Conservation (phyloP, 2,888 invertebrate genomes). For the Tuberolachnus salignus region DNA sequence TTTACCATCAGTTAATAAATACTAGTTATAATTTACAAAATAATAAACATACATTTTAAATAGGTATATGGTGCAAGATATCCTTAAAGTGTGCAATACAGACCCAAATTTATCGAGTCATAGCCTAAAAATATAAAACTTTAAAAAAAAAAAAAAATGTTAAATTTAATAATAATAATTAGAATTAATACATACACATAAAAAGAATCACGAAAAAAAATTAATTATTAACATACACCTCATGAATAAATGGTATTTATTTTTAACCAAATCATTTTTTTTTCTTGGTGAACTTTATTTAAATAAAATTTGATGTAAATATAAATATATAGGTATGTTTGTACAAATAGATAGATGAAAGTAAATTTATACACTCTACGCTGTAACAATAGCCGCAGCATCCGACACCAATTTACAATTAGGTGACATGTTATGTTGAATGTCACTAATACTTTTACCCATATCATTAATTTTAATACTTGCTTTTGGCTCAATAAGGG, state of each 20-base stretch:
- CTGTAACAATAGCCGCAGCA: constrained; percentile 13
- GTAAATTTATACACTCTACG: constrained; percentile 22
- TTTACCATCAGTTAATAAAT: neutral
- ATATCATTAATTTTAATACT: constrained; percentile 7
- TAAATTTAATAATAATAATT: neutral
- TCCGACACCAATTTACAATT: constrained; percentile 46
- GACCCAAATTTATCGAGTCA: too few relatives aligned
- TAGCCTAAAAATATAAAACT: too few relatives aligned
- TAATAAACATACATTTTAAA: neutral
- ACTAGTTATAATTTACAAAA: neutral
- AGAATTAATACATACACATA: neutral
- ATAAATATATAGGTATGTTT: neutral
- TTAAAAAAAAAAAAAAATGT: neutral
- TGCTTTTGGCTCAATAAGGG: neutral
- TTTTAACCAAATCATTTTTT: neutral
- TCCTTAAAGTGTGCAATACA: neutral
- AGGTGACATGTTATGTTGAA: constrained; percentile 26
- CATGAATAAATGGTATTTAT: neutral
- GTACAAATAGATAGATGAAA: neutral
- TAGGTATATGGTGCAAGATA: neutral
- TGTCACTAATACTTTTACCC: constrained; percentile 23
- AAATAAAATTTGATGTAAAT: neutral
- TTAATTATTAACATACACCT: too few relatives aligned
- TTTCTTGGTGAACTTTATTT: neutral
- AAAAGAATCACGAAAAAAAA: too few relatives aligned